phyloP scores from a whole-genome alignment of 2,888 invertebrate species.

The Coenonympha glycerion region DNA sequence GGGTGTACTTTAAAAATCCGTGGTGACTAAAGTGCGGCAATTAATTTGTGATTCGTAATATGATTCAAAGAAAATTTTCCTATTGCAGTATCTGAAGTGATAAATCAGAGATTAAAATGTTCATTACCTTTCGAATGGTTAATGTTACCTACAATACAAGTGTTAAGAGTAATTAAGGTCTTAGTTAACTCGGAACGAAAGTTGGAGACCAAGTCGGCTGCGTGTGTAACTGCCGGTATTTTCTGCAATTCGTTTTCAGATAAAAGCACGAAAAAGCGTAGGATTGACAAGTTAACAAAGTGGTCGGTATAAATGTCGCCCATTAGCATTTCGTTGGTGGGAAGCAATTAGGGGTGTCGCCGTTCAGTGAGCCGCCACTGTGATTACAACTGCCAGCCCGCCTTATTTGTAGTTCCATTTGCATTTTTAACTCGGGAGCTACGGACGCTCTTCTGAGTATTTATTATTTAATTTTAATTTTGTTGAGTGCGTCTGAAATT shows the following conservation, averaged over 20 bases:
- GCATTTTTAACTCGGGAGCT: conserved; percentile 5
- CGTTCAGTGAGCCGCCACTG: conserved; percentile 18
- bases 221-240: not conserved
- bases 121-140: no score
- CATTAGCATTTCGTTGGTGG: conserved; percentile 26
- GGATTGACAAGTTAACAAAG: conserved; percentile 27
- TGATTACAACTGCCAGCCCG: conserved; percentile 21
- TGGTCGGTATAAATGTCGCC: conserved; percentile 22
- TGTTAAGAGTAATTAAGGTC: no score
- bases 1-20: no score
- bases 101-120: no score
- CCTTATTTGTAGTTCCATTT: conserved; percentile 15
- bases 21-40: no score
- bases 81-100: no score
- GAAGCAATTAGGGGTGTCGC: conserved; percentile 25
- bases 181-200: not conserved
- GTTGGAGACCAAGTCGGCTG: not conserved
- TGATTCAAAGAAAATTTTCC: no score
- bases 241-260: conserved; percentile 12
- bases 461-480: not conserved
- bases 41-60: no score
- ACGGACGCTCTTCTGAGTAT: not conserved
- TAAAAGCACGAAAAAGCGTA: conserved; percentile 15
- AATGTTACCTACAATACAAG: no score
- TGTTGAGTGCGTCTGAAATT: not conserved